Base-by-base conservation (phyloP, 2,888 invertebrate genomes). In the Xylophagus ater region DNA sequence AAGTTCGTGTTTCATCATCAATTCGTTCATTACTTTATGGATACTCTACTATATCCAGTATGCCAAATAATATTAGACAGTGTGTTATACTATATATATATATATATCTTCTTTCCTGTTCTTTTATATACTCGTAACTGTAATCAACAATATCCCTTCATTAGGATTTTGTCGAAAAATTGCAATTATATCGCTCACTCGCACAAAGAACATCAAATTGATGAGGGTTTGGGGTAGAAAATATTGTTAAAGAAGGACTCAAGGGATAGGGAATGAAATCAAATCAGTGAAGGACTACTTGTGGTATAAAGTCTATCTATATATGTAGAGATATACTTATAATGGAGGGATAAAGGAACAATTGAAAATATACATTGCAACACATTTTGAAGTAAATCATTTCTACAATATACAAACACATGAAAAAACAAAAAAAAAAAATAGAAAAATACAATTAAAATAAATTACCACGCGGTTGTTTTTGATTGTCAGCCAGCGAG, bases 81-180 rank as follows among this genome's bases (percentile, higher is more conserved):
- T 29, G 28, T 36, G 29, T 29, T 36, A 21, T 36, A 8, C 21
- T 8, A 21, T 19, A 19, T 18, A n/a, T n/a, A n/a, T n/a, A n/a
- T n/a, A n/a, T n/a, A n/a, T n/a, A n/a, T n/a, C 31, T 28, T 26
- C 24, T 23, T 26, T 30, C 34, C 34, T 18, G 14, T 29, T 30
- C 37, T 14, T 29, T 26, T 32, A 32, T 35, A 38, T 37, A 17
- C 19, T 26, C 37, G 28, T 34, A 36, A 43, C 37, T 41, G 43
- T 43, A 43, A 43, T 43, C 43, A 43, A 43, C 43, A 43, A 43
- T 43, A 42, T 43, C 43, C 43, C 43, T 43, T 43, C 43, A 43
- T 43, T 43, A 43, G 41, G 43, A 43, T 34, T 40, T 41, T 31
- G 43, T 41, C 43, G 43, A 43, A 40, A 43, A 43, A 43, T 43